Percentiles rank a stretch among this genome's conserved stretches.
phyloP scores from a whole-genome alignment of 2,113 vertebrate genomes.

The Coptodon bakossiorum region DNA sequence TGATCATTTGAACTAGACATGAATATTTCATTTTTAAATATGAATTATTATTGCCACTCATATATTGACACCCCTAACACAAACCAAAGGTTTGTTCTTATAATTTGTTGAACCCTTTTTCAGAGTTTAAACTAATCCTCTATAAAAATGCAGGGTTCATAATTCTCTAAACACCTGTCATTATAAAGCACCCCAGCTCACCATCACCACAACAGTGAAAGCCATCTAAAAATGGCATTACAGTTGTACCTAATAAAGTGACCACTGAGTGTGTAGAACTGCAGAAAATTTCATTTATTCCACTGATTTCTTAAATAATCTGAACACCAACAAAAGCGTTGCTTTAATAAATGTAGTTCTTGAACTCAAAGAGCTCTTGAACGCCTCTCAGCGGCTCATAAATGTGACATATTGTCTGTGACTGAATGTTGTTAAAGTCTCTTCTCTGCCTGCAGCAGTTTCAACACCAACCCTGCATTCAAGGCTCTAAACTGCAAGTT shows the following conservation, averaged over 20 bases:
- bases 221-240: neutral
- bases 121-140: too few species aligned
- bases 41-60: neutral
- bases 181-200: neutral
- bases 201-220: neutral
- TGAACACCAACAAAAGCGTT: rapidly evolving
- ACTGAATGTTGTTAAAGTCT: neutral
- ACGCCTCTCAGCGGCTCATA: neutral
- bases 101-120: neutral
- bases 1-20: rapidly evolving
- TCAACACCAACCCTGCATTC: neutral
- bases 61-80: neutral
- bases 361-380: neutral
- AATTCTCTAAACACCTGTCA: neutral
- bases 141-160: neutral
- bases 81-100: neutral
- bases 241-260: neutral
- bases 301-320: neutral
- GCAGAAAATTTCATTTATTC: neutral
- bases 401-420: neutral
- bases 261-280: neutral
- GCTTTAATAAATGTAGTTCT: neutral
- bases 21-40: neutral
- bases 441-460: neutral
- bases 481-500: neutral